Evolutionary conservation across 2,113 vertebrate genomes (phyloP).

Genomic region (Aphyosemion australe): DNA sequence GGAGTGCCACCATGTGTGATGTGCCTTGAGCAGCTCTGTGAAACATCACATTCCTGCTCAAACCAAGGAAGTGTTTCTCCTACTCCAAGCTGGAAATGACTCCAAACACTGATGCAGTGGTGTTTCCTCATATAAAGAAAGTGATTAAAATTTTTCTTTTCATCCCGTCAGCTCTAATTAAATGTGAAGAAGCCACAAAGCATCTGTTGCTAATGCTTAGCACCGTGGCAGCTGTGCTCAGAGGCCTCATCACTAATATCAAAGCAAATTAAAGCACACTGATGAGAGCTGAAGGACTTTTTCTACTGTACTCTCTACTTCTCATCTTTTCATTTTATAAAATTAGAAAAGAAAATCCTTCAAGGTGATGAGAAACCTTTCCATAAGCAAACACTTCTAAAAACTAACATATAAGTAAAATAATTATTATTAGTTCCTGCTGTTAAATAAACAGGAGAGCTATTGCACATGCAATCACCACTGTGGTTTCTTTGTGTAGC

Average conservation of each 20-base stretch:
- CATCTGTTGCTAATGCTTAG: too few relatives aligned
- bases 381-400: not conserved
- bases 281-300: not conserved
- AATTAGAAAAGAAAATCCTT: not conserved
- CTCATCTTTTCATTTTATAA: not conserved
- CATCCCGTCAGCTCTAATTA: not conserved
- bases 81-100: slow-evolving; percentile 1
- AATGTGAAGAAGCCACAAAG: not conserved
- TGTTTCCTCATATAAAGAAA: not conserved
- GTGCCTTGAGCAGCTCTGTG: slow-evolving; percentile 42
- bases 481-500: too few relatives aligned
- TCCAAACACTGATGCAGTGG: not conserved
- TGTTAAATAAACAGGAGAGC: too few relatives aligned
- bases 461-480: too few relatives aligned
- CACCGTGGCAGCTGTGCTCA: not conserved
- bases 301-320: not conserved
- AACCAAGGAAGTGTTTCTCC: slow-evolving; percentile 8
- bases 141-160: not conserved
- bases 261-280: too few relatives aligned
- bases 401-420: too few relatives aligned
- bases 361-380: not conserved
- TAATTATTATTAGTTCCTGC: too few relatives aligned
- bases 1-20: slow-evolving; percentile 64
- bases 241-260: too few relatives aligned
- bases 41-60: slow-evolving; percentile 20